Evolutionary conservation across 1,140 invertebrate species (phyloP), one percentile per base, ranked within the genome.

Genomic region (Drosophila rufa): DNA sequence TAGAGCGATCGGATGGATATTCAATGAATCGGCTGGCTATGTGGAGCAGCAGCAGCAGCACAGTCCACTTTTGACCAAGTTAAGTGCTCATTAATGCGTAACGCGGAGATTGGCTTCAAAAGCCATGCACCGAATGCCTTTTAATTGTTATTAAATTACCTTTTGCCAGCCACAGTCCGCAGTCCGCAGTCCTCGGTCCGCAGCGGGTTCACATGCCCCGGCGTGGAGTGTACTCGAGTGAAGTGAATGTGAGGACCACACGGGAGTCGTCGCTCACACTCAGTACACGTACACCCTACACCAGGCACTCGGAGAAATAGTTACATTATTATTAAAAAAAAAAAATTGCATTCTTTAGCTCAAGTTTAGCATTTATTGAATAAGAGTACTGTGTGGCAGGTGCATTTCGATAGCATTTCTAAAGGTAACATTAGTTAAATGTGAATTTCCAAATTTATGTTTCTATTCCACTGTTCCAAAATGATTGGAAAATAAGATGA

Each of bases 91-190:
- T 90, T 87, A 85, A 91, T 89, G 89, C 89, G 89, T 92, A 91
- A 91, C 89, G 85, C 89, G 84, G 86, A 91, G 86, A 91, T 90
- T 90, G 86, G 75, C 82, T 81, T 85, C 86, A 90, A 90, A 89
- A 82, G 82, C 79, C 85, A 89, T 90, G 84, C 82, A 85, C 69
- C 79, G 87, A 90, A 80, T 91, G 86, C 71, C 82, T 91, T 78
- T 90, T 91, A 91, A 91, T 90, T 90, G 87, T 90, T 91, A 90
- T 90, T 90, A 91, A 90, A 90, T 90, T 90, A 91, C 86, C 86
- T 70, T 53, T 60, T 53, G 62, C 74, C 65, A 58, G 42, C 51
- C 51, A 15, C 51, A 38, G 36, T 38, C 36, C 36, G 36, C 36
- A 55, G 51, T 50, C 48, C 50, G 2, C 8, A 8, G 42, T 45